Percentiles rank a stretch among this genome's conserved stretches.
phyloP scores from a whole-genome alignment of 2,113 vertebrate genomes.

The Miniopterus natalensis region DNA sequence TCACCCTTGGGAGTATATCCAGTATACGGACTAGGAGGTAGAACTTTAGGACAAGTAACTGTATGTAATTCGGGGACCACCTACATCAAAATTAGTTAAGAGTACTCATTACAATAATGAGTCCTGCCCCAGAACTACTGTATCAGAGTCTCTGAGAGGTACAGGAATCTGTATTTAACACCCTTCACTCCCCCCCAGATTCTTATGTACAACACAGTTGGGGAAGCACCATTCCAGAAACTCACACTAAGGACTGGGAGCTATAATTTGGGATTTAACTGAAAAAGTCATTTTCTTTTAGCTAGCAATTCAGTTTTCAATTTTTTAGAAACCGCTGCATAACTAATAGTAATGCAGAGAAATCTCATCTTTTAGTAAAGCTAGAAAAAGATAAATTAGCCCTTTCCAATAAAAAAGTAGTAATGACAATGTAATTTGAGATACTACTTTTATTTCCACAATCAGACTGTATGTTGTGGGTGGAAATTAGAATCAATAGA shows the following conservation, averaged over 20 bases:
- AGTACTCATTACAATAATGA: neutral
- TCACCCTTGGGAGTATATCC: neutral
- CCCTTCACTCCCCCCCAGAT: neutral
- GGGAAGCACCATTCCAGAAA: neutral
- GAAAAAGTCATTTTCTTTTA: neutral
- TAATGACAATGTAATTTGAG: conserved; percentile 1
- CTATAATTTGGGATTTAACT: neutral
- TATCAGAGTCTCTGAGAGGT: neutral
- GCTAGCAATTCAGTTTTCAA: neutral
- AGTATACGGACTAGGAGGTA: neutral
- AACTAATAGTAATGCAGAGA: neutral
- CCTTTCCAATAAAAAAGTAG: conserved; percentile 10
- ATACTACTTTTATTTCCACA: neutral
- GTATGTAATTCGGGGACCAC: neutral
- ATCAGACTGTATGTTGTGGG: neutral
- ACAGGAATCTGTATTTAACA: neutral
- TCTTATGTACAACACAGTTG: neutral
- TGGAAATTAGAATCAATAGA: neutral
- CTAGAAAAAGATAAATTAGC: conserved; percentile 13
- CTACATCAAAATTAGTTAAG: neutral
- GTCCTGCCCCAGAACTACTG: neutral
- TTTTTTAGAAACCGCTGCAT: neutral
- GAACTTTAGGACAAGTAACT: neutral
- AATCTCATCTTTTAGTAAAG: neutral
- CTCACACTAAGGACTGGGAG: neutral